Conservation (phyloP, 2,797 vertebrate genomes). For the Manis javanica region DNA sequence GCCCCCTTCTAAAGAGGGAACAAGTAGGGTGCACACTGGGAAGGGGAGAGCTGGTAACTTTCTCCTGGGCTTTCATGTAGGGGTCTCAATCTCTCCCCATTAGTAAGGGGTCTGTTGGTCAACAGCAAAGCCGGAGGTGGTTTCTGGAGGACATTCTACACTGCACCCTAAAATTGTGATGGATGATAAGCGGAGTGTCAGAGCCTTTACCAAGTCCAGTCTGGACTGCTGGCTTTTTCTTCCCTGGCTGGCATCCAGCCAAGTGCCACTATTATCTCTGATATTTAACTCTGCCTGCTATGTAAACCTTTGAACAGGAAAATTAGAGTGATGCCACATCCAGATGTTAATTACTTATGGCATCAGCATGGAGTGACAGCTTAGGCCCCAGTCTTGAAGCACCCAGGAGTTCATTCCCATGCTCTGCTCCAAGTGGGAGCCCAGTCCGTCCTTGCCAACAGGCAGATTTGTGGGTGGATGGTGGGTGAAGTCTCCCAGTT, state of each 20-base stretch:
- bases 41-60: background rate
- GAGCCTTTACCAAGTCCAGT: background rate
- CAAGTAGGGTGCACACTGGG: background rate
- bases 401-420: conserved; percentile 84
- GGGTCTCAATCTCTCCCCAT: background rate
- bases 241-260: conserved; percentile 69
- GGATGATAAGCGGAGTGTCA: conserved; percentile 7
- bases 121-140: conserved; percentile 40
- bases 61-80: background rate
- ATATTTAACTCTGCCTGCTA: conserved; percentile 85
- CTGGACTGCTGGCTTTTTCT: background rate
- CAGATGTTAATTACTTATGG: conserved; percentile 90
- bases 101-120: background rate
- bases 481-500: background rate
- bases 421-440: conserved; percentile 71
- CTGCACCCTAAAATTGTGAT: conserved; percentile 43
- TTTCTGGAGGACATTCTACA: background rate
- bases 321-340: conserved; percentile 86
- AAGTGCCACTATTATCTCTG: conserved; percentile 74
- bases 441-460: background rate
- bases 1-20: background rate
- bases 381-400: conserved; percentile 38
- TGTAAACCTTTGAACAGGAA: conserved; percentile 90
- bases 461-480: background rate
- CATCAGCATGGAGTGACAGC: conserved; percentile 65